A percentile compares a stretch with the other conserved stretches of the same genome.
These are phyloP conservation scores for Ammospiza nelsoni DNA, from an alignment of 2,113 vertebrate genomes.

Conservation along the genomic window DNA sequence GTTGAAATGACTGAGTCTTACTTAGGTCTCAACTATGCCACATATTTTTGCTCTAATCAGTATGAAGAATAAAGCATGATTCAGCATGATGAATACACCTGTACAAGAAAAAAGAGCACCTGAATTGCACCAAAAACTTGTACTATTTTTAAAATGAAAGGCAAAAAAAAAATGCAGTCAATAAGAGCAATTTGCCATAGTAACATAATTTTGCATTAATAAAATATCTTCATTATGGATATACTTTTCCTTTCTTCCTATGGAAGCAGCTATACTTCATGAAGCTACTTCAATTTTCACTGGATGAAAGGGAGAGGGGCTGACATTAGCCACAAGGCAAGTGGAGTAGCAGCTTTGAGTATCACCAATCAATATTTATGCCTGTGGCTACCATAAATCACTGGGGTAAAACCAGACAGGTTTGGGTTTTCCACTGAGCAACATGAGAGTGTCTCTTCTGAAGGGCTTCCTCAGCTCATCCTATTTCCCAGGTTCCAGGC, in stretches of 20 bases:
- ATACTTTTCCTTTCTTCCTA: background rate
- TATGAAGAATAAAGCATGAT: background rate
- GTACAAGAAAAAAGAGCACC: background rate
- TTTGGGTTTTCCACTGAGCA: background rate
- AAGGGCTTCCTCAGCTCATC: background rate
- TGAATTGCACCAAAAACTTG: background rate
- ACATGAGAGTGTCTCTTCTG: background rate
- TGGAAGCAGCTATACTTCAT: background rate
- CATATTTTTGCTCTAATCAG: background rate
- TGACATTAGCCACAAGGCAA: background rate
- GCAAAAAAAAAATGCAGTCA: background rate
- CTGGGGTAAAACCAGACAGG: background rate
- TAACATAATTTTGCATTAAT: background rate
- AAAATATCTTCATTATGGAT: background rate
- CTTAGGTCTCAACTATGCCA: background rate
- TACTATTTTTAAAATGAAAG: background rate
- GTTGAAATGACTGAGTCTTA: background rate
- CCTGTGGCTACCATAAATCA: background rate
- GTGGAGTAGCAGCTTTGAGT: background rate
- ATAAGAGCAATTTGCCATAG: background rate
- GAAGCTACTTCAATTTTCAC: background rate
- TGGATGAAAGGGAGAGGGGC: background rate
- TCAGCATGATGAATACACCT: background rate
- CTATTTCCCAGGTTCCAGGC: background rate
- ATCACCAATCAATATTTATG: background rate